Percentiles rank a stretch among this genome's conserved stretches.
These are phyloP conservation scores for Nycticebus coucang DNA, from an alignment of 2,113 vertebrate genomes.

Conservation along the genomic window DNA sequence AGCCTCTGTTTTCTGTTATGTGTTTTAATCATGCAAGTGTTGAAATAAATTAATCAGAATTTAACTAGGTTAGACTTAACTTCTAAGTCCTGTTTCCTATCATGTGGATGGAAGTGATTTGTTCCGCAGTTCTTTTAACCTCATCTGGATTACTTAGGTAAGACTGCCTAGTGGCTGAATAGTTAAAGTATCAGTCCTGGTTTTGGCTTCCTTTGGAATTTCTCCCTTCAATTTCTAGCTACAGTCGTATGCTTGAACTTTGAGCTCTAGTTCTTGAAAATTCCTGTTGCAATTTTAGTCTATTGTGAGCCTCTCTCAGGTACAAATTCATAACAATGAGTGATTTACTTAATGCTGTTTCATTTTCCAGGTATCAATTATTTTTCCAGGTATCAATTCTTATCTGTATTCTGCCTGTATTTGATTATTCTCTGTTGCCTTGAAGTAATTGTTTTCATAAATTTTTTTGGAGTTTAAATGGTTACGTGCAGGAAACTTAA, in stretches of 20 bases:
- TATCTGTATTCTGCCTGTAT: background rate
- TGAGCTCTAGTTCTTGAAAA: background rate
- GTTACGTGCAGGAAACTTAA: background rate
- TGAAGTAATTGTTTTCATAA: background rate
- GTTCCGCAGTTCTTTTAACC: background rate
- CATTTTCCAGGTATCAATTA: background rate
- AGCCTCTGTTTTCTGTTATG: background rate
- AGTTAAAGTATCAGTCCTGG: background rate
- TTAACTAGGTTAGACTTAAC: background rate
- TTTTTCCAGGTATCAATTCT: background rate
- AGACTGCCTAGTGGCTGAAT: background rate
- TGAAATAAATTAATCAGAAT: background rate
- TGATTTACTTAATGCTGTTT: background rate
- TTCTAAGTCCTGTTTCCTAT: background rate
- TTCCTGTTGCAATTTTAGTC: background rate
- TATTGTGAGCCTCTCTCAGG: background rate
- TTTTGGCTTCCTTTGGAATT: background rate
- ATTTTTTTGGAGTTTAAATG: background rate
- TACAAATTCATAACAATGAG: background rate
- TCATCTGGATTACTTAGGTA: background rate
- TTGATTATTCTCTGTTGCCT: constrained; percentile 4
- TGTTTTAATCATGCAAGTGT: background rate
- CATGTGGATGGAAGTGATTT: background rate
- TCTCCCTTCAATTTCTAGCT: background rate
- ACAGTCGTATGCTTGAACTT: background rate